These are phyloP conservation scores for Distichodus sexfasciatus DNA, from an alignment of 2,797 vertebrate species.

Conservation along the genomic window DNA sequence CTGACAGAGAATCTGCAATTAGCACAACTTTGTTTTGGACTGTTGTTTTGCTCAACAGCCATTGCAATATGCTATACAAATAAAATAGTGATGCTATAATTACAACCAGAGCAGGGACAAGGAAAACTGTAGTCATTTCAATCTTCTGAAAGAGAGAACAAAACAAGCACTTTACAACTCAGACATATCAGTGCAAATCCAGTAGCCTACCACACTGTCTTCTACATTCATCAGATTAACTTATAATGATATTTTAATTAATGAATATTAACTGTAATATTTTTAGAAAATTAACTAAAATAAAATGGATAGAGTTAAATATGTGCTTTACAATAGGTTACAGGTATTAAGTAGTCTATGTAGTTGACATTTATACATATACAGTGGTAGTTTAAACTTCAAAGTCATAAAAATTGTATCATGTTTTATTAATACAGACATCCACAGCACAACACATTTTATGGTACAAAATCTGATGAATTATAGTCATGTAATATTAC, in stretches of 20 bases:
- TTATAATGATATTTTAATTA: too few relatives aligned
- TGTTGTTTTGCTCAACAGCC: constrained; percentile 81
- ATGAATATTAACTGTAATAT: too few relatives aligned
- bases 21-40: constrained; percentile 92
- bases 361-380: too few relatives aligned
- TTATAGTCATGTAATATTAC: neutral
- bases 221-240: neutral
- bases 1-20: constrained; percentile 85
- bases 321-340: too few relatives aligned
- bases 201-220: constrained; percentile 15
- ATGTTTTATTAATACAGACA: too few relatives aligned
- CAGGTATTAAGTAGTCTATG: too few relatives aligned
- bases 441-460: neutral
- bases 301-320: too few relatives aligned
- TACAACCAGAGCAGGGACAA: constrained; percentile 78
- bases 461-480: neutral
- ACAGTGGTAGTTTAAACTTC: too few relatives aligned
- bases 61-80: constrained; percentile 75
- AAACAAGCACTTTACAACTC: neutral
- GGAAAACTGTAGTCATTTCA: constrained; percentile 72
- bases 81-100: constrained; percentile 83
- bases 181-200: neutral
- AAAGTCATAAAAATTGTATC: too few relatives aligned
- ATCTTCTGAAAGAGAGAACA: constrained; percentile 63
- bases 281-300: too few relatives aligned